A percentile compares a stretch with the other conserved stretches of the same genome.
Conservation (phyloP, 1,140 invertebrate genomes). For the Uloborus diversus region DNA sequence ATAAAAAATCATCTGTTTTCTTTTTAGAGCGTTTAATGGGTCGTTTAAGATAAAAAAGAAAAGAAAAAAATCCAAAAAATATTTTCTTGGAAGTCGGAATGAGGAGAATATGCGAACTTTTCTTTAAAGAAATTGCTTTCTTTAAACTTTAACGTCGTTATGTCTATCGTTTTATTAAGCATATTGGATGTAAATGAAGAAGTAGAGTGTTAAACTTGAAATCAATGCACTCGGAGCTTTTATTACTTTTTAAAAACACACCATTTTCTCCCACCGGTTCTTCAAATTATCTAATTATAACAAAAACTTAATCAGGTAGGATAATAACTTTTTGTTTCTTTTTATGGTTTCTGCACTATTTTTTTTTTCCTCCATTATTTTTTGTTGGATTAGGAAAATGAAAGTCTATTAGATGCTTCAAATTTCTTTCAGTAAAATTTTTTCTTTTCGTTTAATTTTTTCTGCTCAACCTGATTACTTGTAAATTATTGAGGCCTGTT, state of each 20-base stretch:
- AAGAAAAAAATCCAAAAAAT: constrained; percentile 5
- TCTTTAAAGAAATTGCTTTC: constrained; percentile 44
- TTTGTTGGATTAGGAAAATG: too few species aligned
- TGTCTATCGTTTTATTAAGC: constrained; percentile 39
- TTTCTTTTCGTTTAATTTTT: constrained; percentile 33
- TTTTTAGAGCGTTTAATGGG: constrained; percentile 47
- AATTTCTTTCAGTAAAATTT: too few species aligned
- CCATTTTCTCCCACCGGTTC: too few species aligned
- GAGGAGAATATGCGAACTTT: constrained; percentile 12
- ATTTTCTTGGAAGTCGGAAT: constrained; percentile 18
- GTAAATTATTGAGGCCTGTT: constrained; percentile 44
- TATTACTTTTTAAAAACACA: too few species aligned
- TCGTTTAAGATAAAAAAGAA: constrained; percentile 40
- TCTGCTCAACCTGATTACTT: constrained; percentile 28
- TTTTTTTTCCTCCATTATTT: too few species aligned
- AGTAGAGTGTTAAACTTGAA: neutral
- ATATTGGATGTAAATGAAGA: neutral
- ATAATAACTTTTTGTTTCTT: too few species aligned
- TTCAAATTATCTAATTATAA: too few species aligned
- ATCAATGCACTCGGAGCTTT: too few species aligned
- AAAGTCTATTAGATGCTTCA: too few species aligned
- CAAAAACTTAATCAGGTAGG: too few species aligned
- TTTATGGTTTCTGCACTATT: too few species aligned
- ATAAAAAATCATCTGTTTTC: constrained; percentile 26
- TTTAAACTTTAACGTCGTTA: constrained; percentile 21